Evolutionary conservation across 1,140 invertebrate species (phyloP).

Genomic region (Leptinotarsa undecemlineata): DNA sequence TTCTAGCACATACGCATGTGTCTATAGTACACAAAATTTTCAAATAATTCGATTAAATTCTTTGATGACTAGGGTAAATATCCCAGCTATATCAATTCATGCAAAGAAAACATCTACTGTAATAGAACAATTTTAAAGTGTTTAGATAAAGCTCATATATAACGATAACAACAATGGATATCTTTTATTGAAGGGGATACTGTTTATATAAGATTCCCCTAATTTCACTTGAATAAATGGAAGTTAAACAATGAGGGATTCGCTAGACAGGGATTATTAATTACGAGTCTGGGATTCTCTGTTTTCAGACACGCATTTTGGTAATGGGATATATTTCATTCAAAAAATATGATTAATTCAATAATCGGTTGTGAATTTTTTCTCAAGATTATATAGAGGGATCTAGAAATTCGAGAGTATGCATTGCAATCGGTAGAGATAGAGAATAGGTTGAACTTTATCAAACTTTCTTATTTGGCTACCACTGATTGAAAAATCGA

Average conservation of each 20-base stretch:
- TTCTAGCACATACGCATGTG: no score
- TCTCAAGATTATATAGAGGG: no score
- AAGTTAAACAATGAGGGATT: slow-evolving; percentile 27
- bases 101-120: slow-evolving; percentile 10
- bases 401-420: no score
- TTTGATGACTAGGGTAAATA: not conserved
- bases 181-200: slow-evolving; percentile 14
- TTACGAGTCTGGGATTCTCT: not conserved
- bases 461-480: no score
- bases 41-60: no score
- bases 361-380: no score
- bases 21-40: no score
- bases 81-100: slow-evolving; percentile 7
- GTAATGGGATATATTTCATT: no score
- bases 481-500: no score
- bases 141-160: slow-evolving; percentile 6
- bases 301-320: not conserved
- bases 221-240: slow-evolving; percentile 25
- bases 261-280: slow-evolving; percentile 12
- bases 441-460: no score
- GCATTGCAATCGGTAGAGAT: no score
- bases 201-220: slow-evolving; percentile 22
- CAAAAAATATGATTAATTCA: no score
- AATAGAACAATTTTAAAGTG: slow-evolving; percentile 1
- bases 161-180: slow-evolving; percentile 16